A percentile compares a stretch with the other conserved stretches of the same genome.
These are phyloP conservation scores for Agriotes lineatus DNA, from an alignment of 2,888 invertebrate genomes.

Conservation along the genomic window DNA sequence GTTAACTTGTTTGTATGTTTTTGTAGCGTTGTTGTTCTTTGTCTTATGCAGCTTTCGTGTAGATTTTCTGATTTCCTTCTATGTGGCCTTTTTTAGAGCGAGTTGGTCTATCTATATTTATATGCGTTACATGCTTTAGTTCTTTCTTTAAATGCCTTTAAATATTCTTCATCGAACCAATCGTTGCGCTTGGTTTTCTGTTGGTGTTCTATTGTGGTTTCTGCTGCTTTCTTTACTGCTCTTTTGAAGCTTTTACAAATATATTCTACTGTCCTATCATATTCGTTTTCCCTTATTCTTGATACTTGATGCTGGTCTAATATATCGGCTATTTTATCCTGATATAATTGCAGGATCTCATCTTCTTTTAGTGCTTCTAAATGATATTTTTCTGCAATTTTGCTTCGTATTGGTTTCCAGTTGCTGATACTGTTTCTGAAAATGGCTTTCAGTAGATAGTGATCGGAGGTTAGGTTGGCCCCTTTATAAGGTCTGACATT, in stretches of 20 bases:
- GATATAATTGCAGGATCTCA: neutral
- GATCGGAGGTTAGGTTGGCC: neutral
- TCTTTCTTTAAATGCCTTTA: too few relatives aligned
- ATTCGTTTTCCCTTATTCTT: neutral
- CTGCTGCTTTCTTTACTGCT: neutral
- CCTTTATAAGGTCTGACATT: neutral
- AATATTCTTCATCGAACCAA: too few relatives aligned
- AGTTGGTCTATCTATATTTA: too few relatives aligned
- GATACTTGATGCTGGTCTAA: neutral
- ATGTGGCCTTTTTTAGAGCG: neutral
- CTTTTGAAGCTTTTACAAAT: neutral
- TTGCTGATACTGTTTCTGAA: neutral
- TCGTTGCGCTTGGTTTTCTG: too few relatives aligned
- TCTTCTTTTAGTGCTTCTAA: neutral
- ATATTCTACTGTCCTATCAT: neutral
- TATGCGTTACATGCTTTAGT: too few relatives aligned
- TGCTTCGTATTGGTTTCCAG: neutral
- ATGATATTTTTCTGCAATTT: conserved; percentile 13
- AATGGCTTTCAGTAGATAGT: neutral
- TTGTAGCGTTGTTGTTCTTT: too few relatives aligned
- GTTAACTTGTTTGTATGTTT: too few relatives aligned
- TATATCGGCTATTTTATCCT: neutral
- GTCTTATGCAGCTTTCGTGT: too few relatives aligned
- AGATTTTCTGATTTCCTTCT: neutral
- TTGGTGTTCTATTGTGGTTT: neutral